Conservation (phyloP, 2,113 vertebrate species). For the Motacilla alba region DNA sequence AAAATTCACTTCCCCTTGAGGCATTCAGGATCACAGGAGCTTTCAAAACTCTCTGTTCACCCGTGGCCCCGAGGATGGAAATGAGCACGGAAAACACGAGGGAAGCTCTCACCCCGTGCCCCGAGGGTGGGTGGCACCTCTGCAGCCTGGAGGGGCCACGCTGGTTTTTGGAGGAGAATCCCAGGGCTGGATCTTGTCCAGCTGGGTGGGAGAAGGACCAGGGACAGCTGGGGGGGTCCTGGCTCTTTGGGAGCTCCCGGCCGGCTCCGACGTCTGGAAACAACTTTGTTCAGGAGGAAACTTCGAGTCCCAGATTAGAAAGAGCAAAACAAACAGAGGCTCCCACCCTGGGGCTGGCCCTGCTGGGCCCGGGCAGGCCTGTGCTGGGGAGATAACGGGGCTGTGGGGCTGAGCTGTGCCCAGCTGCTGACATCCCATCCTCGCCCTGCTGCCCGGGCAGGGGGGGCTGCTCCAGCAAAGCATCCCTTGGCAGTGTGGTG, state of each 20-base stretch:
- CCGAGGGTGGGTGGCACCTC: too few species aligned
- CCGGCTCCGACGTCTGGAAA: rapidly evolving
- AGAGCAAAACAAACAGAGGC: background rate
- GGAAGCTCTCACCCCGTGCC: rapidly evolving
- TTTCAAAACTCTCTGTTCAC: background rate
- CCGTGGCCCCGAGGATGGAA: background rate
- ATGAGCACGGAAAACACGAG: rapidly evolving
- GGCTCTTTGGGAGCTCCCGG: background rate
- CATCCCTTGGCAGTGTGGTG: background rate
- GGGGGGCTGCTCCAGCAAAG: background rate
- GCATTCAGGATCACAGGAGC: background rate
- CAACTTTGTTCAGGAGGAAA: background rate
- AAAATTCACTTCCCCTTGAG: background rate
- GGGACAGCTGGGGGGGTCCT: rapidly evolving
- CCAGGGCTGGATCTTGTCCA: background rate
- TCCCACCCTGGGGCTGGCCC: rapidly evolving
- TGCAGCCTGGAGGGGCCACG: rapidly evolving
- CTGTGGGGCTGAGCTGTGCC: background rate
- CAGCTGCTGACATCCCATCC: too few species aligned
- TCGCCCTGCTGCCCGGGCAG: background rate
- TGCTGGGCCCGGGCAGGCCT: background rate
- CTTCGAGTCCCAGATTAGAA: background rate
- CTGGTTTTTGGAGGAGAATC: background rate
- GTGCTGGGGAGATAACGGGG: background rate
- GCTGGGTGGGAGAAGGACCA: background rate